A percentile compares a stretch with the other conserved stretches of the same genome.
phyloP scores from a whole-genome alignment of 2,797 vertebrate genomes.

The Tragopan temminckii region DNA sequence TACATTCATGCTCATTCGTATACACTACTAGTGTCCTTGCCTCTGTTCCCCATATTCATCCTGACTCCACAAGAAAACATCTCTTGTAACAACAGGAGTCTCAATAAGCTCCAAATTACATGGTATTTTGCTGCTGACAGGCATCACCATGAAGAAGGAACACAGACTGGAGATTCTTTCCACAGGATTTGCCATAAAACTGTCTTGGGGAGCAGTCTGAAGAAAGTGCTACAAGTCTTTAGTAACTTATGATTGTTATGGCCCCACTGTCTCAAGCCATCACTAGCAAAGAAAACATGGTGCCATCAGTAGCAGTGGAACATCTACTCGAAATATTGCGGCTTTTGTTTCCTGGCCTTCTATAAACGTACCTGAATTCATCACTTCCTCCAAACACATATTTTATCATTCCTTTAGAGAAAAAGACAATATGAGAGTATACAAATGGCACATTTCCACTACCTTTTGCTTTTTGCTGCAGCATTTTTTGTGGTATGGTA shows the following conservation, averaged over 20 bases:
- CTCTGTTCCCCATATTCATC: neutral
- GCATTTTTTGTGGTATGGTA: neutral
- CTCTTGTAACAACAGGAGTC: neutral
- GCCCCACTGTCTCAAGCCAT: neutral
- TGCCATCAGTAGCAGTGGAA: neutral
- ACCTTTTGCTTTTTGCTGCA: neutral
- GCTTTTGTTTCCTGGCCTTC: neutral
- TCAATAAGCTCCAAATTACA: neutral
- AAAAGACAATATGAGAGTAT: neutral
- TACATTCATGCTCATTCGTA: neutral
- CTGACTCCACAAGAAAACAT: neutral
- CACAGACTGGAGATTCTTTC: neutral
- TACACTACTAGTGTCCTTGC: neutral
- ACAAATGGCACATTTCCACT: neutral
- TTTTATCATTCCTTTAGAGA: neutral
- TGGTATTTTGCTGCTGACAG: neutral
- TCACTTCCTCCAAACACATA: neutral
- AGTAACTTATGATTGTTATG: neutral
- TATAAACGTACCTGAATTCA: neutral
- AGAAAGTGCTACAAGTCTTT: neutral
- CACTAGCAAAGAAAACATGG: neutral
- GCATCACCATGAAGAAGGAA: neutral
- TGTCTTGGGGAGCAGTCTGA: neutral
- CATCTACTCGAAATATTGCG: neutral
- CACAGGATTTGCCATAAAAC: neutral